These are phyloP conservation scores for Penaeus indicus DNA, from an alignment of 1,140 invertebrate species.

Conservation along the genomic window DNA sequence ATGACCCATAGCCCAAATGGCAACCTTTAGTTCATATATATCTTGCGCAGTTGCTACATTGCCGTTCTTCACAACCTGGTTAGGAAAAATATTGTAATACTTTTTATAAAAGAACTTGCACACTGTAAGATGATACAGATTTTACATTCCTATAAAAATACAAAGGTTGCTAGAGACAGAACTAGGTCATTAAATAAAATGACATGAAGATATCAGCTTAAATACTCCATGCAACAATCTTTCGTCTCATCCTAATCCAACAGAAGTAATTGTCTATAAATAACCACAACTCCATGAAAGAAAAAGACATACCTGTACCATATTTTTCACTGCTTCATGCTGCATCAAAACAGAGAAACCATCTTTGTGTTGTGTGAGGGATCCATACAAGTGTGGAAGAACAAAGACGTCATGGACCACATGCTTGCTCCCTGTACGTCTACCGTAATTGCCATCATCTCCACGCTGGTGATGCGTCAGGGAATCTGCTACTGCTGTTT, in stretches of 20 bases:
- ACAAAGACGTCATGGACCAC: conserved; percentile 77
- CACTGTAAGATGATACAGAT: not conserved
- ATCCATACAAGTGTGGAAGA: conserved; percentile 89
- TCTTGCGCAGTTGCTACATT: conserved; percentile 41
- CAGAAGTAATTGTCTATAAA: conserved; percentile 1
- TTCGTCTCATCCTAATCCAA: not conserved
- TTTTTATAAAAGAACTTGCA: not conserved
- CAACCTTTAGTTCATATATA: conserved; percentile 79
- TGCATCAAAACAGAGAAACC: conserved; percentile 79
- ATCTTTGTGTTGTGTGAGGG: conserved; percentile 83
- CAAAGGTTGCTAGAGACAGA: too few relatives aligned
- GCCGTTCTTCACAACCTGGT: conserved; percentile 54
- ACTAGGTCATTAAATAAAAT: too few relatives aligned
- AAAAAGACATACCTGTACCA: conserved; percentile 62
- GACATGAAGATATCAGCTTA: too few relatives aligned
- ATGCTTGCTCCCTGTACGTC: conserved; percentile 70
- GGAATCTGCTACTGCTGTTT: conserved; percentile 88
- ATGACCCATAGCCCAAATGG: conserved; percentile 91
- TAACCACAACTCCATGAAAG: conserved; percentile 4
- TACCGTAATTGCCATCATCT: conserved; percentile 80
- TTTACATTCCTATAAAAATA: too few relatives aligned
- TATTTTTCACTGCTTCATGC: conserved; percentile 68
- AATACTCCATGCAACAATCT: not conserved
- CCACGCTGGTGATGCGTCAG: conserved; percentile 86
- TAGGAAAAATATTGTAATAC: conserved; percentile 10